Conservation (phyloP, 2,888 invertebrate species). For the Esperia sulphurella region DNA sequence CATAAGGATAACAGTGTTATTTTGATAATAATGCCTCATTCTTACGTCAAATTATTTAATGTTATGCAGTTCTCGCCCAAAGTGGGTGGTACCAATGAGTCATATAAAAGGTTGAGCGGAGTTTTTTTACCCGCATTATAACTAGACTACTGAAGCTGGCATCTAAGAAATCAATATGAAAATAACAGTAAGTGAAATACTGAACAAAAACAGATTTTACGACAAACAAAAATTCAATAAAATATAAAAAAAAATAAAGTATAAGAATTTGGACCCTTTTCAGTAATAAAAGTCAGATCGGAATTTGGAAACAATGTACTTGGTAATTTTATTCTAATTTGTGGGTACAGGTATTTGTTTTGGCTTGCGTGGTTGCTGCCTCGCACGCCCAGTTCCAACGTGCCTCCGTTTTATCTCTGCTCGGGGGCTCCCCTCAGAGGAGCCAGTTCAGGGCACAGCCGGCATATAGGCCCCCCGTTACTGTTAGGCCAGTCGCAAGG, state of each 20-base stretch:
- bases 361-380: constrained; percentile 44
- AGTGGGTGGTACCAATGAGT: constrained; percentile 61
- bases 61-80: constrained; percentile 55
- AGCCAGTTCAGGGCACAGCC: constrained; percentile 24
- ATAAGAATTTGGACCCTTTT: neutral
- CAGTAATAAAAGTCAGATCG: neutral
- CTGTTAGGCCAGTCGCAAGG: constrained; percentile 5
- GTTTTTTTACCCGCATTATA: constrained; percentile 64
- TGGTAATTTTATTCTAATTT: constrained; percentile 2
- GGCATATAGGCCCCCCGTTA: constrained; percentile 8
- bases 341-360: constrained; percentile 35
- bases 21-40: constrained; percentile 39
- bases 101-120: constrained; percentile 65
- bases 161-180: constrained; percentile 50
- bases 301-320: neutral
- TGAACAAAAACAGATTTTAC: neutral
- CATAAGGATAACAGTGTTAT: constrained; percentile 32
- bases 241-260: neutral
- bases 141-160: constrained; percentile 64
- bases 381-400: constrained; percentile 36
- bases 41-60: constrained; percentile 60
- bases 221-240: constrained; percentile 4
- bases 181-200: constrained; percentile 53
- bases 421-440: neutral
- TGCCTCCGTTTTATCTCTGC: constrained; percentile 14